Base-by-base conservation (phyloP, 2,113 vertebrate genomes). In the Sclerurus mexicanus region DNA sequence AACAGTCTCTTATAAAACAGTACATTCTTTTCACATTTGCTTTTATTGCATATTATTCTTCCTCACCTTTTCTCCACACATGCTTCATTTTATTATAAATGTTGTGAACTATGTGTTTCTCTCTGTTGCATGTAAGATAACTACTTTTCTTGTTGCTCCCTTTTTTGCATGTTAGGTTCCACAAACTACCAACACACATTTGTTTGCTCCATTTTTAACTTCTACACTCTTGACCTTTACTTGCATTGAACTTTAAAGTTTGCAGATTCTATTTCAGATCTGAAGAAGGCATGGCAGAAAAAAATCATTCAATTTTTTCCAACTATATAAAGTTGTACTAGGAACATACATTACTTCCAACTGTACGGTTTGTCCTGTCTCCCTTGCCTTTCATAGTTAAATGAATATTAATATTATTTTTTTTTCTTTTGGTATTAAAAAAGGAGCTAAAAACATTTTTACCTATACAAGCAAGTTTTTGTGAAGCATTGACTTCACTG, bases 91-190 rank as follows among this genome's bases (percentile, higher is more conserved):
- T 42, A 30, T 81, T 90, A 21, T 23, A 59, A 31, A 14, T 46
- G 3, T 56, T 73, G 10, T 64, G 44, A 76, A 63, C 4, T 60
- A 11, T 12, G 4, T 7, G 20, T 68, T 81, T 83, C 30, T 80
- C 4, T 40, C 31, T 44, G 21, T 55, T 89, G 22, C 25, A 14
- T 78, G 5, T 40, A 58, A 72, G 39, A 80, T 21, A 84, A 68
- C 13, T 6, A 17, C 2, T 4, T 75, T 73, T 35, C 14, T 63
- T 59, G 15, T 56, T 0, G 0, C 2, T 42, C 5, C 20, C 3
- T 58, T 75, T 79, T 49, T 72, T 35, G 11, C 27, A 56, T 19
- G 23, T 7, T n/a, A 74, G 8, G 6, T 81, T 77, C 27, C n/a
- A 66, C 0, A 2, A 46, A 39, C 7, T 49, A 14, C 5, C 6